Base-by-base conservation (phyloP, 2,888 invertebrate genomes). In the Archips xylosteana region DNA sequence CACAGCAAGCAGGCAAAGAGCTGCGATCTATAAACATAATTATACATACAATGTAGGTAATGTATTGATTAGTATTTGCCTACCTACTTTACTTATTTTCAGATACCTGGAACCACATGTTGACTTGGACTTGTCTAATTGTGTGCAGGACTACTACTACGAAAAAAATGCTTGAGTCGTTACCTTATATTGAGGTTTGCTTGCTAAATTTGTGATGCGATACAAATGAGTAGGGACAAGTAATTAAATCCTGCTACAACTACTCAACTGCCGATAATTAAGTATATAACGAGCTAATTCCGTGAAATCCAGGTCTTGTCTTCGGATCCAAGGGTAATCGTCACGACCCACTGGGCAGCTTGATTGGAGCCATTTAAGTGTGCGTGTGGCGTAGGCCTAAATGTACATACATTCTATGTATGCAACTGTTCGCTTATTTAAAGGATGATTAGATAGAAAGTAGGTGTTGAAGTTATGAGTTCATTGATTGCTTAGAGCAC, bases 101-200 rank as follows among this genome's bases (percentile, higher is more conserved):
- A 72, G 73, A 74, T 71, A 77, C 78, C 75, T 87, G 88, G 79
- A 83, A 85, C 85, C 85, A 86, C 90, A 90, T 89, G 76, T 83
- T 85, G 77, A 75, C 61, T 75, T 74, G 81, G 76, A 78, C 78
- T 78, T 80, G 78, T 80, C 83, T 80, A 81, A 82, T 82, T 81
- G 83, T 84, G 77, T 80, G 83, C 83, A 87, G 81, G 83, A 85
- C 81, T 85, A 82, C 82, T 85, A 89, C 86, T 89, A 82, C 83
- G 78, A 75, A 65, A 71, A 71, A 78, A 75, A 39, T 69, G 61
- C 61, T 70, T 66, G 66, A 74, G 69, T 71, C 76, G 77, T 81
- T 77, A 74, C 79, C 78, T 88, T 89, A 83, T 89, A 88, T 86
- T 81, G 65, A 75, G 63, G 72, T 78, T 70, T 73, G 67, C 75